Percentiles rank a stretch among this genome's conserved stretches.
Evolutionary conservation across 2,888 invertebrate genomes (phyloP).

Genomic region (Melanostoma scalare): DNA sequence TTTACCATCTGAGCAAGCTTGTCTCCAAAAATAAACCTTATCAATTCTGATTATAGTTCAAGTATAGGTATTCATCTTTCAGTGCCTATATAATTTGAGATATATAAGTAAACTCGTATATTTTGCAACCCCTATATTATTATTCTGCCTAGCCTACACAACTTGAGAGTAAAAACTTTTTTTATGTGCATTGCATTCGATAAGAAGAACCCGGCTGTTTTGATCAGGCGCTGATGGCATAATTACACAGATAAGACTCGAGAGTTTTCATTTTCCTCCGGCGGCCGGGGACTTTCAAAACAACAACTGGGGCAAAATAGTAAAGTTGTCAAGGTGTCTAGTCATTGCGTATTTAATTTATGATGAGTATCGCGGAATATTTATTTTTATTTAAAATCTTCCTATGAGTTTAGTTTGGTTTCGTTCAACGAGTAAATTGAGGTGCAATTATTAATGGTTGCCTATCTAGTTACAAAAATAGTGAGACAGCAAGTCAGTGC

Average conservation of each 20-base stretch:
- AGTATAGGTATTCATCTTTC: conserved; percentile 38
- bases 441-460: conserved; percentile 21
- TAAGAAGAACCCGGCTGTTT: conserved; percentile 51
- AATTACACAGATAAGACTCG: conserved; percentile 61
- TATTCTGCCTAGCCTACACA: neutral
- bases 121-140: no score
- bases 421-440: conserved; percentile 23
- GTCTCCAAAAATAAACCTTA: conserved; percentile 60
- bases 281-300: neutral
- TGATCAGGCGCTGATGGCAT: conserved; percentile 33
- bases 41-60: conserved; percentile 27
- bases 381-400: no score
- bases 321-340: conserved; percentile 36
- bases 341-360: conserved; percentile 38
- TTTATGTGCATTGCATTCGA: conserved; percentile 31
- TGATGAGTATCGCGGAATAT: conserved; percentile 30
- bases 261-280: conserved; percentile 14
- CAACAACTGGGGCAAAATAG: neutral
- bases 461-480: conserved; percentile 6
- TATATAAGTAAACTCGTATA: conserved; percentile 13
- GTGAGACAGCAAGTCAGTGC: conserved; percentile 43
- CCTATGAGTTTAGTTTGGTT: no score
- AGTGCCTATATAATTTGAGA: neutral
- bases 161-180: conserved; percentile 38
- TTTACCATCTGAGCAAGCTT: conserved; percentile 42